A percentile compares a stretch with the other conserved stretches of the same genome.
Evolutionary conservation across 2,113 vertebrate genomes (phyloP).

Genomic region (Micronisus gabar): DNA sequence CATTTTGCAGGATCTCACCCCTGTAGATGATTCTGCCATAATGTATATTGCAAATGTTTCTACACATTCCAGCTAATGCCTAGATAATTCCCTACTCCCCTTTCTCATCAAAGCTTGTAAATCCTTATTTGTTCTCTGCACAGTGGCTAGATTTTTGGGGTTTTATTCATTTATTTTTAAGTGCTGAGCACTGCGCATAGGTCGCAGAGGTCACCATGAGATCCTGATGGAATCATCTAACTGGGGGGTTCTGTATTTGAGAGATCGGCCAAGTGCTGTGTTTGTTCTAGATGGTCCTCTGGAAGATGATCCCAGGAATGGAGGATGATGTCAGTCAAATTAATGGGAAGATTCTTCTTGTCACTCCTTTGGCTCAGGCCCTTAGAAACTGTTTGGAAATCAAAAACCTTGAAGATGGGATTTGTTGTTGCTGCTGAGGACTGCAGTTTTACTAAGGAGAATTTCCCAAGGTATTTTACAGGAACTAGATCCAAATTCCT

Average conservation of each 20-base stretch:
- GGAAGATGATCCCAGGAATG: neutral
- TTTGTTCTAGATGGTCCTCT: neutral
- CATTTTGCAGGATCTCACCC: neutral
- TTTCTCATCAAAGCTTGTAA: neutral
- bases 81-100: neutral
- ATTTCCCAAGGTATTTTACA: neutral
- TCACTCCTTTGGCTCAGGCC: neutral
- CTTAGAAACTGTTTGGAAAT: neutral
- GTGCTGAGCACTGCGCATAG: neutral
- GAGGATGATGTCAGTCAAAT: neutral
- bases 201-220: neutral
- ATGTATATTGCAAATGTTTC: neutral
- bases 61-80: neutral
- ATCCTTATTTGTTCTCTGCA: neutral
- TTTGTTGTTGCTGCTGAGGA: neutral
- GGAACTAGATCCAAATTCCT: neutral
- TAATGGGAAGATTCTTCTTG: neutral
- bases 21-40: neutral
- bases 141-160: neutral
- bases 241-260: neutral
- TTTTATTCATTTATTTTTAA: neutral
- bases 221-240: neutral
- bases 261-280: neutral
- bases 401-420: neutral
- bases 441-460: neutral